Base-by-base conservation (phyloP, 2,797 vertebrate species). In the Microcaecilia unicolor region DNA sequence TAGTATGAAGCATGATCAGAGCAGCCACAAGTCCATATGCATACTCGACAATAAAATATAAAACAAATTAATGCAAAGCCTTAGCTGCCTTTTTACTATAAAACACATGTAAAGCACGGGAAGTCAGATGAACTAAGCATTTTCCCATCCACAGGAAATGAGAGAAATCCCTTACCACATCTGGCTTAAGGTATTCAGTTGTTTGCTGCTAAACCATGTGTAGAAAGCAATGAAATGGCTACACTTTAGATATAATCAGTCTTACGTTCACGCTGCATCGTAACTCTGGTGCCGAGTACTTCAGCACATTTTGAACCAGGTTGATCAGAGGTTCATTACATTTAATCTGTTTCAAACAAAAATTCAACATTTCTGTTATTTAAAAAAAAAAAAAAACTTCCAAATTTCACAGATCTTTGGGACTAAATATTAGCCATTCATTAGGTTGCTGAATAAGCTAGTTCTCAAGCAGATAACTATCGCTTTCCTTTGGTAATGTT, bases 281-380 rank as follows among this genome's bases (percentile, higher is more conserved):
- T 69, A 74, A 90, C 78, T 78, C 76, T 61, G 61, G 83, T 77
- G 80, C 67, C 73, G 83, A 78, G 74, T 77, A 88, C 83, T 89
- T 80, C 70, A 90, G 81, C 70, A 85, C 82, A 85, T 75, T 87
- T 86, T 87, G 84, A 74, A 86, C 72, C 76, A 82, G 86, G 85
- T 86, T 76, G 83, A 91, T 87, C 83, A 88, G 79, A 74, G 85
- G 86, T 75, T 90, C 85, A 81, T 90, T 87, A 89, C 84, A 88
- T 86, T 91, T 88, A 79, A 91, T 92, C 89, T 91, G 86, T 88
- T 88, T 84, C 79, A 81, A 87, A 86, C 78, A 86, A 74, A 88
- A 84, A 76, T 74, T 72, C 50, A 81, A 74, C 48, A 75, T 74
- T 4, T 61, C 46, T 45, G 59, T 44, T 44, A 69, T 59, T 67